These are phyloP conservation scores for Podilymbus podiceps DNA, from an alignment of 2,113 vertebrate genomes.

Conservation along the genomic window DNA sequence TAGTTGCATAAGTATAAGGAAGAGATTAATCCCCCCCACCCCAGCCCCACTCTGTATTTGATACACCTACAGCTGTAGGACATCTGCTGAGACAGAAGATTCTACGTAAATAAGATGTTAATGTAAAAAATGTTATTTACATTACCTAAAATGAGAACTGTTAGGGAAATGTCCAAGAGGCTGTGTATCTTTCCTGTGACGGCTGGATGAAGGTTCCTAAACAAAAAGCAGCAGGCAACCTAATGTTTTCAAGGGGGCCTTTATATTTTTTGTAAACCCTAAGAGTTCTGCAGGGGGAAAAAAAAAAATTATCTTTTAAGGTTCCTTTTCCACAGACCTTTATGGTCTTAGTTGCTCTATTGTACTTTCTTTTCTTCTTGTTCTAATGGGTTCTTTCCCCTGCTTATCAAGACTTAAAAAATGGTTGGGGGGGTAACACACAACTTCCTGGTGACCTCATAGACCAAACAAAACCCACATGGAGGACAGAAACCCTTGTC, in stretches of 20 bases:
- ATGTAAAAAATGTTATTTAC: constrained; percentile 56
- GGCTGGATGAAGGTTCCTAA: constrained; percentile 6
- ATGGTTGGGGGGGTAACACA: neutral
- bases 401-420: neutral
- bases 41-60: neutral
- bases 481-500: neutral
- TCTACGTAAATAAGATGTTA: constrained; percentile 59
- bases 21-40: neutral
- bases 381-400: neutral
- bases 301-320: neutral
- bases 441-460: neutral
- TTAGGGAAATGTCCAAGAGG: constrained; percentile 9
- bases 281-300: neutral
- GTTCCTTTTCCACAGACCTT: neutral
- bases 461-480: neutral
- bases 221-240: constrained; percentile 49
- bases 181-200: constrained; percentile 37
- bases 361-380: neutral
- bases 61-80: constrained; percentile 56
- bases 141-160: constrained; percentile 44
- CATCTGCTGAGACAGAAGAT: constrained; percentile 35
- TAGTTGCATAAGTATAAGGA: neutral
- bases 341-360: neutral
- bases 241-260: neutral
- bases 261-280: neutral